Evolutionary conservation across 1,140 invertebrate genomes (phyloP).

Genomic region (Brachystomella parvula): DNA sequence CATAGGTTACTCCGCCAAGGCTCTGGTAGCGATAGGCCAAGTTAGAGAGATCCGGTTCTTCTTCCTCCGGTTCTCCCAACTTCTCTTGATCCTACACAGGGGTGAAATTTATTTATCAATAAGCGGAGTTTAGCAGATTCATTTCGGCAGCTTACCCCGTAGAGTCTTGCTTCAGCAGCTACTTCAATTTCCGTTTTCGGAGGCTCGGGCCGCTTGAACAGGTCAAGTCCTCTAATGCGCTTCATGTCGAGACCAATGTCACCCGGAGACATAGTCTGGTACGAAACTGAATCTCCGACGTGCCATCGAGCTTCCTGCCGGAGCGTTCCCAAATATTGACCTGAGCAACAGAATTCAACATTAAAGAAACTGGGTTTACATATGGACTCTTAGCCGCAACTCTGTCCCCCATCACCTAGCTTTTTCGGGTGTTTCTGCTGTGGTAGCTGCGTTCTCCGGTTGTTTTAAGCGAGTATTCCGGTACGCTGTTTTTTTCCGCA

Average conservation of each 20-base stretch:
- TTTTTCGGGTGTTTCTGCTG: no score
- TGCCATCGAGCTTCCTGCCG: constrained; percentile 7
- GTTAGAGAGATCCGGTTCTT: constrained; percentile 6
- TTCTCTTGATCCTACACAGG: neutral
- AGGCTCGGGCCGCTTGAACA: constrained; percentile 7
- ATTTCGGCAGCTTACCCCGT: neutral
- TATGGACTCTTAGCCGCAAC: no score
- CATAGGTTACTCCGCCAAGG: neutral
- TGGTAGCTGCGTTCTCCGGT: no score
- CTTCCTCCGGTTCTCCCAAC: constrained; percentile 6
- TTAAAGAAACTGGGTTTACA: no score
- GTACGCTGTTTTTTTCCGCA: no score
- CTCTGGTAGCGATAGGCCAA: constrained; percentile 3
- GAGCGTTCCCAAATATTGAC: constrained; percentile 16
- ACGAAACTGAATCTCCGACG: constrained; percentile 14
- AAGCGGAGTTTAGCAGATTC: neutral
- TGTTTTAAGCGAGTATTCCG: no score
- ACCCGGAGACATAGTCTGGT: neutral
- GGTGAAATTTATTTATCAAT: neutral
- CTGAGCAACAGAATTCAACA: no score
- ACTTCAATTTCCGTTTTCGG: constrained; percentile 5
- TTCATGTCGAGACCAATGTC: constrained; percentile 24
- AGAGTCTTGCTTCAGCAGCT: constrained; percentile 12
- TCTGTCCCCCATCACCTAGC: no score
- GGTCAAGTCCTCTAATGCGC: constrained; percentile 18